These are phyloP conservation scores for Coregonus sp. DNA, from an alignment of 2,797 vertebrate genomes.

Conservation along the genomic window DNA sequence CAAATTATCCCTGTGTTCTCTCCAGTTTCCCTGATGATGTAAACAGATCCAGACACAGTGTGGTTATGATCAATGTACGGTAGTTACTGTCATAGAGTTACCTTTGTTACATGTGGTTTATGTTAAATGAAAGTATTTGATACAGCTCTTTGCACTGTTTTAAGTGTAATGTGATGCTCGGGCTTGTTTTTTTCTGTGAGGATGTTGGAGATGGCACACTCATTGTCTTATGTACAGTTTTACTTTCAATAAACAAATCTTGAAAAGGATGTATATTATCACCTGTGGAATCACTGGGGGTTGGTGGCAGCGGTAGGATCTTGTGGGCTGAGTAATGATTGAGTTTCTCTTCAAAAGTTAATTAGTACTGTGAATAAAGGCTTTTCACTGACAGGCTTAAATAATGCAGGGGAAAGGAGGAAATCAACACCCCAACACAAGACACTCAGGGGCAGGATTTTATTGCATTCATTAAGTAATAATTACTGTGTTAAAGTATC, in stretches of 20 bases:
- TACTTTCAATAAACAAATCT: slow-evolving; percentile 39
- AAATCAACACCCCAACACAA: neutral
- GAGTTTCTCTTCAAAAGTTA: neutral
- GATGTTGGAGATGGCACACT: slow-evolving; percentile 28
- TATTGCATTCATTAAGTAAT: no score
- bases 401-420: neutral
- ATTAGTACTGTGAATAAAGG: neutral
- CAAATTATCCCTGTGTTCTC: slow-evolving; percentile 22
- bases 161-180: slow-evolving; percentile 66
- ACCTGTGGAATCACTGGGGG: neutral
- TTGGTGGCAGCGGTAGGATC: neutral
- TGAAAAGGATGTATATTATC: slow-evolving; percentile 7
- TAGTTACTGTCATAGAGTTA: neutral
- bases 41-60: slow-evolving; percentile 34
- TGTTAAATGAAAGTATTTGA: slow-evolving; percentile 51
- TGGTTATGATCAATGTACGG: neutral
- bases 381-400: neutral
- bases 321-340: neutral
- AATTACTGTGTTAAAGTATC: no score
- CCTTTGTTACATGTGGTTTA: slow-evolving; percentile 39
- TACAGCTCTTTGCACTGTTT: slow-evolving; percentile 68
- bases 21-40: slow-evolving; percentile 34
- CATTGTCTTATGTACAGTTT: slow-evolving; percentile 30
- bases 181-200: slow-evolving; percentile 35
- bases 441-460: neutral